Percentiles rank a stretch among this genome's conserved stretches.
These are phyloP conservation scores for Drosophila nigromelanica DNA, from an alignment of 1,140 invertebrate species.

Conservation along the genomic window DNA sequence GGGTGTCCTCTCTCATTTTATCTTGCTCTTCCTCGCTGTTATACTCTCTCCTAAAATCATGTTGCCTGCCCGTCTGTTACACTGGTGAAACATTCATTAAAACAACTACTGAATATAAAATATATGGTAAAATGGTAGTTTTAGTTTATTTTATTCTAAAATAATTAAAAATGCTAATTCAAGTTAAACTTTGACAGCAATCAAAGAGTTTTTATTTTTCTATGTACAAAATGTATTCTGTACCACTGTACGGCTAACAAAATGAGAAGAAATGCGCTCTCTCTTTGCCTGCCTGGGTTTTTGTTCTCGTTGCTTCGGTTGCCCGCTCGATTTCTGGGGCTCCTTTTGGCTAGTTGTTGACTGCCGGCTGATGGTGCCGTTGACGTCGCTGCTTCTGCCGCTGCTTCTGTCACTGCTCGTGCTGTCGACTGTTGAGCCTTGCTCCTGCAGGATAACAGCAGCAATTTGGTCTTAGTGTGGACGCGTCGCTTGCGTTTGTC, in stretches of 20 bases:
- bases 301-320: constrained; percentile 15
- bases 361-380: constrained; percentile 47
- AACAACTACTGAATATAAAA: background rate
- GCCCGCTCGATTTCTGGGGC: constrained; percentile 38
- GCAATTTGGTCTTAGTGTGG: constrained; percentile 50
- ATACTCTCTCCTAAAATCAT: background rate
- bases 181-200: background rate
- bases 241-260: constrained; percentile 32
- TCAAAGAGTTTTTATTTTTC: background rate
- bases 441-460: constrained; percentile 45
- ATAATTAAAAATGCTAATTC: background rate
- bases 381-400: constrained; percentile 32
- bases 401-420: constrained; percentile 43
- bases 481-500: constrained; percentile 69
- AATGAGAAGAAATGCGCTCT: constrained; percentile 26
- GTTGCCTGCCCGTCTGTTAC: background rate
- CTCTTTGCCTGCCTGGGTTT: constrained; percentile 14
- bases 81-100: background rate
- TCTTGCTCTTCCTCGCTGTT: background rate
- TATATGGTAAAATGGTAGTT: background rate
- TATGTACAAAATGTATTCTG: background rate
- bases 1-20: constrained; percentile 8
- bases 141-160: too few relatives aligned
- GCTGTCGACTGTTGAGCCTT: constrained; percentile 41
- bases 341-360: constrained; percentile 53